These are phyloP conservation scores for Varroa destructor DNA, from an alignment of 1,140 invertebrate species.

Conservation along the genomic window DNA sequence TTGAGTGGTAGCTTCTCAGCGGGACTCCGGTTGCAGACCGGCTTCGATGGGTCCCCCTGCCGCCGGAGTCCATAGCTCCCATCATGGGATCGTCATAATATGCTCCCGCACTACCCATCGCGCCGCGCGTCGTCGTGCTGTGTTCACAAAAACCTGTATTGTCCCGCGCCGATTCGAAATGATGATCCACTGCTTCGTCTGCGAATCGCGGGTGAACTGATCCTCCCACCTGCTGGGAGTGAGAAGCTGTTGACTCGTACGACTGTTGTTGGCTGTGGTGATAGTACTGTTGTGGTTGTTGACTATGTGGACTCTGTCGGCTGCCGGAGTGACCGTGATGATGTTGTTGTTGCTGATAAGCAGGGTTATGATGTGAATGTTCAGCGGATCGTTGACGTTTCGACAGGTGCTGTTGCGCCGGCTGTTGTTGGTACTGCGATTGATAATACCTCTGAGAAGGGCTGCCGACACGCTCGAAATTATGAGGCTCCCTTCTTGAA, in stretches of 20 bases:
- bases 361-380: neutral
- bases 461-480: neutral
- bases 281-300: neutral
- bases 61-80: constrained; percentile 48
- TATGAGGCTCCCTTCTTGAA: no score
- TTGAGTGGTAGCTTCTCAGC: constrained; percentile 55
- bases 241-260: no score
- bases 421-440: constrained; percentile 1
- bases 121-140: constrained; percentile 2
- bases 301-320: neutral
- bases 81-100: constrained; percentile 58
- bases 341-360: neutral
- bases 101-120: constrained; percentile 37
- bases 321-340: neutral
- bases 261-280: constrained; percentile 4
- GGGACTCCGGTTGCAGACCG: constrained; percentile 41
- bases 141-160: no score
- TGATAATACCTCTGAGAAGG: neutral
- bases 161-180: no score
- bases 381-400: constrained; percentile 19
- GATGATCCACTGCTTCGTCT: no score
- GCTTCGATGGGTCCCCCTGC: constrained; percentile 42
- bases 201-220: no score
- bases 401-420: neutral
- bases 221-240: no score